Conservation (phyloP, 2,797 vertebrate species). For the Hydrophis major region DNA sequence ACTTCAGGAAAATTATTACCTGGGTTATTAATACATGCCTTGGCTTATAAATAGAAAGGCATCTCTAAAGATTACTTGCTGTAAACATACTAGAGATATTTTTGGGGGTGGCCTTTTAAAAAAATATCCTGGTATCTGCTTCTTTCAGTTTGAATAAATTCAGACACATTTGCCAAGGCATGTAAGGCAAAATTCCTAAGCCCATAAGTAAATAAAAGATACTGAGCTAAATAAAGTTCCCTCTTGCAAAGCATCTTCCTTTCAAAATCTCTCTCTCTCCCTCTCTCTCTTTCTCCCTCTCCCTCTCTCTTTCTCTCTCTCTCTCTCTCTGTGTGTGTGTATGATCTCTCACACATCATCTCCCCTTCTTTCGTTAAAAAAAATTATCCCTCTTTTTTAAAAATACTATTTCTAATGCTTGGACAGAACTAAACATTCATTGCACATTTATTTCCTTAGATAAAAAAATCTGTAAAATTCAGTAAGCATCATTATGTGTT, state of each 20-base stretch:
- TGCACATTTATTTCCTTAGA: not conserved
- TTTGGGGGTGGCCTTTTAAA: not conserved
- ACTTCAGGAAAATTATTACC: not conserved
- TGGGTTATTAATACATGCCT: not conserved
- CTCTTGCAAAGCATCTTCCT: not conserved
- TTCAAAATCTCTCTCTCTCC: not conserved
- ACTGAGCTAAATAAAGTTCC: constrained; percentile 3
- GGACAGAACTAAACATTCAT: constrained; percentile 11
- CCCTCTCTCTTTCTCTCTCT: too few species aligned
- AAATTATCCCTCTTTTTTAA: not conserved
- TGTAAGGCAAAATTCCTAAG: constrained; percentile 22
- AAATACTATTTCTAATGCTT: not conserved
- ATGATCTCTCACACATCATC: not conserved
- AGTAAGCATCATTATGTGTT: not conserved
- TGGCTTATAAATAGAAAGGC: not conserved
- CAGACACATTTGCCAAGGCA: not conserved
- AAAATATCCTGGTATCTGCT: not conserved
- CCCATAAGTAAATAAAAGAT: not conserved
- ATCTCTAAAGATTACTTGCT: constrained; percentile 16
- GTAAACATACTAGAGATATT: not conserved
- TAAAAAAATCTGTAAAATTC: not conserved
- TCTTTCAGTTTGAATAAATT: not conserved
- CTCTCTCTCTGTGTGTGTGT: too few species aligned
- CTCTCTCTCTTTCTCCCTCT: too few species aligned
- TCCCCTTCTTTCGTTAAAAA: constrained; percentile 2